Evolutionary conservation across 2,113 vertebrate genomes (phyloP).

Genomic region (Syngnathoides biaculeatus): DNA sequence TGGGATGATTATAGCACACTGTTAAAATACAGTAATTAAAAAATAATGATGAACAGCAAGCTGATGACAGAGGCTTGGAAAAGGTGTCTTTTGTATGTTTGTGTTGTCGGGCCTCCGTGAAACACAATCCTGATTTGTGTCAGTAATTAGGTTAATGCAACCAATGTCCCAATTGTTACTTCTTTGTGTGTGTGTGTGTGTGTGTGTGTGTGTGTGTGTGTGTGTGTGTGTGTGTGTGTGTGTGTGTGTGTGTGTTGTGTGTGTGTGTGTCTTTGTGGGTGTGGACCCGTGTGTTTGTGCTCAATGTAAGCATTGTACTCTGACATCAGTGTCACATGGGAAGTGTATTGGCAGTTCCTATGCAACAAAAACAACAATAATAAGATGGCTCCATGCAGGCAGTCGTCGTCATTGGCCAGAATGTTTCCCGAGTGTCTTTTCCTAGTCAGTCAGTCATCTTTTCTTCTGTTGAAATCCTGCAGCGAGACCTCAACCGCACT

Average conservation of each 20-base stretch:
- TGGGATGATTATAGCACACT: conserved; percentile 40
- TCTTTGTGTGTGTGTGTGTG: conserved; percentile 9
- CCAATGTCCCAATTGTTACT: conserved; percentile 49
- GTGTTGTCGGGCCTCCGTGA: conserved; percentile 35
- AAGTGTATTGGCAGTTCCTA: conserved; percentile 57
- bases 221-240: conserved; percentile 8
- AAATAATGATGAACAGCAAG: conserved; percentile 55
- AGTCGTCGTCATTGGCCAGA: conserved; percentile 10
- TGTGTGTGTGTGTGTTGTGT: conserved; percentile 5
- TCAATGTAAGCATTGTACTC: conserved; percentile 31
- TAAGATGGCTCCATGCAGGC: conserved; percentile 1
- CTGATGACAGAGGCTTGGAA: conserved; percentile 51
- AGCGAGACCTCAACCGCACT: conserved; percentile 11
- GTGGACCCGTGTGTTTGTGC: conserved; percentile 1
- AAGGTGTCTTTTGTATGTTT: conserved; percentile 9
- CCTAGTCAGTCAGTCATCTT: neutral
- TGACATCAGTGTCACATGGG: conserved; percentile 63
- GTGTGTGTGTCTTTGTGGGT: conserved; percentile 9
- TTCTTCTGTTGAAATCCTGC: conserved; percentile 29
- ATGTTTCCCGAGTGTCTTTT: conserved; percentile 32
- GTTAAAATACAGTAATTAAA: conserved; percentile 51
- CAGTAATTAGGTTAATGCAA: conserved; percentile 73
- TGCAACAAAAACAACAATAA: conserved; percentile 8
- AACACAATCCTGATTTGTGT: conserved; percentile 45
- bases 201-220: conserved; percentile 10